A percentile compares a stretch with the other conserved stretches of the same genome.
These are phyloP conservation scores for Acanthurus lineatus DNA, from an alignment of 2,797 vertebrate genomes.

Conservation along the genomic window DNA sequence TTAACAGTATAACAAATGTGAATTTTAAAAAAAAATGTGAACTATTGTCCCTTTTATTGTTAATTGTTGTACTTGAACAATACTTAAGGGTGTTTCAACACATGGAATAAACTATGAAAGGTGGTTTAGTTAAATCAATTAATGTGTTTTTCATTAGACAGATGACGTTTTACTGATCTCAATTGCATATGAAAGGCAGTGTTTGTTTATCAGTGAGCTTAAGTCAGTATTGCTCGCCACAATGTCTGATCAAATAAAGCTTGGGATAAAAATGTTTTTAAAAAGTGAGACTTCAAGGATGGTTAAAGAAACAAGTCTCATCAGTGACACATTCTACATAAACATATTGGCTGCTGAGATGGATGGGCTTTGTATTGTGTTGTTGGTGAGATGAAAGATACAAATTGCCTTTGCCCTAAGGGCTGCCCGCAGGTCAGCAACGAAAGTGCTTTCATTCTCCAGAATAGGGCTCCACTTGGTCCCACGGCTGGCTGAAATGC, in stretches of 20 bases:
- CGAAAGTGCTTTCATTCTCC: slow-evolving; percentile 80
- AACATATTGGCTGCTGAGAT: slow-evolving; percentile 60
- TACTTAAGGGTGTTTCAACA: slow-evolving; percentile 86
- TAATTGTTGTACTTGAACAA: slow-evolving; percentile 88
- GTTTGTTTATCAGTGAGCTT: slow-evolving; percentile 75
- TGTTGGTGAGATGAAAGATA: slow-evolving; percentile 73
- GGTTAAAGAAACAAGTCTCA: slow-evolving; percentile 51
- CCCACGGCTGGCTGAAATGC: slow-evolving; percentile 72
- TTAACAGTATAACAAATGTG: slow-evolving; percentile 88
- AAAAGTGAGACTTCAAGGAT: slow-evolving; percentile 41
- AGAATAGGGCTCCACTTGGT: slow-evolving; percentile 64
- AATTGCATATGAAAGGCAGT: slow-evolving; percentile 67
- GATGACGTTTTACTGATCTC: slow-evolving; percentile 61
- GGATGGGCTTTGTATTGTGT: slow-evolving; percentile 65
- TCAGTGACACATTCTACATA: slow-evolving; percentile 57
- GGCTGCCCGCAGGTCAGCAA: slow-evolving; percentile 77
- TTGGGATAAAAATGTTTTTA: slow-evolving; percentile 51
- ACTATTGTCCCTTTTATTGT: slow-evolving; percentile 87
- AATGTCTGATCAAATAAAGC: slow-evolving; percentile 53
- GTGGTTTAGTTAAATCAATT: slow-evolving; percentile 78
- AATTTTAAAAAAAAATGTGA: slow-evolving; percentile 87
- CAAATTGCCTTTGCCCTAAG: slow-evolving; percentile 81
- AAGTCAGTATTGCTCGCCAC: slow-evolving; percentile 74
- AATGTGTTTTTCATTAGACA: slow-evolving; percentile 79
- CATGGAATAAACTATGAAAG: slow-evolving; percentile 85